A percentile compares a stretch with the other conserved stretches of the same genome.
These are phyloP conservation scores for Catharus ustulatus DNA, from an alignment of 2,797 vertebrate genomes.

Conservation along the genomic window DNA sequence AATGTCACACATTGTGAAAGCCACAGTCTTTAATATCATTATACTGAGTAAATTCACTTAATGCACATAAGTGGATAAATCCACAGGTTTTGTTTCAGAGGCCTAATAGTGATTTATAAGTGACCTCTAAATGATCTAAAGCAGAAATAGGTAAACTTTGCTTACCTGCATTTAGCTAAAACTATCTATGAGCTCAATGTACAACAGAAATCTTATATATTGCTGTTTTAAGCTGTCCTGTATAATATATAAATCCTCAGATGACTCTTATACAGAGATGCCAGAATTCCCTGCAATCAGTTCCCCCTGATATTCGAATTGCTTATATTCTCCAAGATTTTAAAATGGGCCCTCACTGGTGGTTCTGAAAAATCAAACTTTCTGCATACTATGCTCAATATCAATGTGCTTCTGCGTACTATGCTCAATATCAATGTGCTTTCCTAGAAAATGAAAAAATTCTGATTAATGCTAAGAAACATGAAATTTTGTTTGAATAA, in stretches of 20 bases:
- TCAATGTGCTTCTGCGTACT: not conserved
- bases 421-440: not conserved
- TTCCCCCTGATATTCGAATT: not conserved
- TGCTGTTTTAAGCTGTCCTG: not conserved
- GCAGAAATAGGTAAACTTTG: not conserved
- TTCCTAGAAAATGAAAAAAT: not conserved
- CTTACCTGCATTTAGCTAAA: not conserved
- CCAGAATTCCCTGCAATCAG: not conserved
- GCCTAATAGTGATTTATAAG: not conserved
- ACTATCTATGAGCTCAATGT: not conserved
- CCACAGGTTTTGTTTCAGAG: not conserved
- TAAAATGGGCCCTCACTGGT: not conserved
- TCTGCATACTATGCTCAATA: not conserved
- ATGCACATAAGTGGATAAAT: not conserved
- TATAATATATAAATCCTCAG: not conserved
- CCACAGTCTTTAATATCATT: not conserved
- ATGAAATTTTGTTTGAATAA: not conserved
- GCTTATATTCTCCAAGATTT: not conserved
- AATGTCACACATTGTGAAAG: not conserved
- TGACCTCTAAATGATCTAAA: not conserved
- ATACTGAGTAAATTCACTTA: not conserved
- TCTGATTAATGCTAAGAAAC: not conserved
- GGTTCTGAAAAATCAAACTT: not conserved
- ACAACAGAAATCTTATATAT: not conserved
- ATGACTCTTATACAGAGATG: not conserved